Base-by-base conservation (phyloP, 2,797 vertebrate species). In the Melanotaenia pygmaea region DNA sequence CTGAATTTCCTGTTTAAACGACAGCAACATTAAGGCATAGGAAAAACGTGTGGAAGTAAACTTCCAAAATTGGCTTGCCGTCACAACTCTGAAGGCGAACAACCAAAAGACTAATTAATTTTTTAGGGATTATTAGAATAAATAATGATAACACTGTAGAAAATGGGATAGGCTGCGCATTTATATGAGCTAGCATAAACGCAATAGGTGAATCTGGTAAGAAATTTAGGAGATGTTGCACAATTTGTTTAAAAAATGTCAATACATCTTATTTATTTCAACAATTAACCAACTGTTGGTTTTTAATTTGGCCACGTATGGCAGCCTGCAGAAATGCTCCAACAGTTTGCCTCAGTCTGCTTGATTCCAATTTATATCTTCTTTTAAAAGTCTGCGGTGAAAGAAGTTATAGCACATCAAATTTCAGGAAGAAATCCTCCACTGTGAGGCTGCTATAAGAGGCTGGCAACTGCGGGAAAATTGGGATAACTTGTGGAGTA, bases 51-150 rank as follows among this genome's bases (percentile, higher is more conserved):
- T 38, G 63, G 68, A 54, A 62, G 59, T 47, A 80, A 81, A 66
- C 34, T 30, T 64, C 11, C 14, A 18, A 60, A 59, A 43, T 50
- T 18, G 28, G 53, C 64, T 57, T 34, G n/a, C 9, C 14, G 14
- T 18, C 6, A 38, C 71, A 24, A 51, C 59, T 61, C 35, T 59
- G 59, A 37, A 63, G 40, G 50, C 26, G 1, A 65, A 57, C 34
- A 72, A 74, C 40, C 9, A 69, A 80, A 79, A n/a, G n/a, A 67
- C 67, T 80, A 83, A 80, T 80, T 79, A 78, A 63, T 68, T 47
- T 70, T 72, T 70, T 56, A 72, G 77, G 70, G 67, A 72, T 72
- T 70, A 50, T 74, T 66, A 58, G 9, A 38, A 76, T 20, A 70
- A 35, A 80, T 66, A 61, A 68, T 78, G 57, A 71, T 70, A 50